These are phyloP conservation scores for Cyclina sinensis DNA, from an alignment of 1,140 invertebrate species.

Conservation along the genomic window DNA sequence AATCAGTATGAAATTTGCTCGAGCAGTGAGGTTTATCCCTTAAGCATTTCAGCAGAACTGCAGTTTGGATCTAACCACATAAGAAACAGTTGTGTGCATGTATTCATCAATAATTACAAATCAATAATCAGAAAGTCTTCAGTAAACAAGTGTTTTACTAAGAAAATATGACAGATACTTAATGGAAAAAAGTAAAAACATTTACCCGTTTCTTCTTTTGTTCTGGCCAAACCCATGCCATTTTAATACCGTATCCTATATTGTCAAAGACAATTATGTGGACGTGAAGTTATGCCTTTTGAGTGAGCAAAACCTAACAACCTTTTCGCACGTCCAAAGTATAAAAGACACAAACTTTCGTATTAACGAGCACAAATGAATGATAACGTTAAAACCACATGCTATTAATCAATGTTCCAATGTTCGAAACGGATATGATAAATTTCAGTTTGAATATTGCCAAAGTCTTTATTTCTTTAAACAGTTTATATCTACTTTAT, in stretches of 20 bases:
- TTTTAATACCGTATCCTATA: too few species aligned
- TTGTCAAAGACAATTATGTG: neutral
- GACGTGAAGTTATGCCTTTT: neutral
- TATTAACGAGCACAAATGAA: neutral
- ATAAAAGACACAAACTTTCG: neutral
- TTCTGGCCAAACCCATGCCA: neutral
- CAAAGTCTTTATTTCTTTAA: constrained; percentile 1
- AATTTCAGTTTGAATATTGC: neutral
- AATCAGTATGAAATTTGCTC: too few species aligned
- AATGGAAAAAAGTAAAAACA: too few species aligned
- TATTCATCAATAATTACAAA: too few species aligned
- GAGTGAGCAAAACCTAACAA: neutral
- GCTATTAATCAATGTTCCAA: neutral
- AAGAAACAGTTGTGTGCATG: too few species aligned
- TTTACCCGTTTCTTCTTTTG: neutral
- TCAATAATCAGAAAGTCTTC: too few species aligned
- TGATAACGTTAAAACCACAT: neutral
- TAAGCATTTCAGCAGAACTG: too few species aligned
- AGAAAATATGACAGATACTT: too few species aligned
- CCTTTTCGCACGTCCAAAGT: neutral
- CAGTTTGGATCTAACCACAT: too few species aligned
- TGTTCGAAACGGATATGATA: neutral
- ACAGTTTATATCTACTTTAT: constrained; percentile 9
- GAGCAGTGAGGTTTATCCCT: too few species aligned
- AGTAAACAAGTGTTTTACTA: too few species aligned